phyloP scores from a whole-genome alignment of 2,888 invertebrate species.

The Dicycla oo region DNA sequence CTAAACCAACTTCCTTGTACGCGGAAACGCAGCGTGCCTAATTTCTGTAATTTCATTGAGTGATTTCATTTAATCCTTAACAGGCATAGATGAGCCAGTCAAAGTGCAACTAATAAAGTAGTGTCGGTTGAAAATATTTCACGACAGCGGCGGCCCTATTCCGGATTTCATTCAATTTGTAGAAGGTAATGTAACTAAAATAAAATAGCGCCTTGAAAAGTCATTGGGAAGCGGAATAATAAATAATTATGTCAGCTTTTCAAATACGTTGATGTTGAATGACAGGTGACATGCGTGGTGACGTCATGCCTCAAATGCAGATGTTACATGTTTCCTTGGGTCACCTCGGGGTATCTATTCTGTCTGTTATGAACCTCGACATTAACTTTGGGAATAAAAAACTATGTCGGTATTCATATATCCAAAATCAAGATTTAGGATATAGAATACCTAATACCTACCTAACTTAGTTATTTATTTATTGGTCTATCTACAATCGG shows the following conservation, averaged over 20 bases:
- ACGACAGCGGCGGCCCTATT: conserved; percentile 4
- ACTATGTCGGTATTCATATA: no score
- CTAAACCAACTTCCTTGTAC: no score
- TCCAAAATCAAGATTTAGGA: no score
- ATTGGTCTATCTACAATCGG: no score
- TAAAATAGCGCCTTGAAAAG: conserved; percentile 14
- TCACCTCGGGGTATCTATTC: conserved; percentile 9
- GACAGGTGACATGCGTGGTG: conserved; percentile 15
- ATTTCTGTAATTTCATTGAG: not conserved
- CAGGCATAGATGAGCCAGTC: conserved; percentile 7
- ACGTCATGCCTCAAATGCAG: not conserved
- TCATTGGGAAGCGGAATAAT: conserved; percentile 2
- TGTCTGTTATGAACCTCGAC: not conserved
- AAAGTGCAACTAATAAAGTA: conserved; percentile 30
- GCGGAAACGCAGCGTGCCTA: not conserved
- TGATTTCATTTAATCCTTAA: no score
- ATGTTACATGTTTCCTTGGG: not conserved
- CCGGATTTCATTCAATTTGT: not conserved
- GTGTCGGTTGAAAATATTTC: conserved; percentile 1
- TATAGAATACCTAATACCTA: no score
- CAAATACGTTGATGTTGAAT: conserved; percentile 17
- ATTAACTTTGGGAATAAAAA: conserved; percentile 1
- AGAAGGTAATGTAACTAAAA: conserved; percentile 3
- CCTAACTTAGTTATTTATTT: no score
- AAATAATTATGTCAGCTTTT: conserved; percentile 1